Base-by-base conservation (phyloP, 2,797 vertebrate species). In the Natrix natrix region DNA sequence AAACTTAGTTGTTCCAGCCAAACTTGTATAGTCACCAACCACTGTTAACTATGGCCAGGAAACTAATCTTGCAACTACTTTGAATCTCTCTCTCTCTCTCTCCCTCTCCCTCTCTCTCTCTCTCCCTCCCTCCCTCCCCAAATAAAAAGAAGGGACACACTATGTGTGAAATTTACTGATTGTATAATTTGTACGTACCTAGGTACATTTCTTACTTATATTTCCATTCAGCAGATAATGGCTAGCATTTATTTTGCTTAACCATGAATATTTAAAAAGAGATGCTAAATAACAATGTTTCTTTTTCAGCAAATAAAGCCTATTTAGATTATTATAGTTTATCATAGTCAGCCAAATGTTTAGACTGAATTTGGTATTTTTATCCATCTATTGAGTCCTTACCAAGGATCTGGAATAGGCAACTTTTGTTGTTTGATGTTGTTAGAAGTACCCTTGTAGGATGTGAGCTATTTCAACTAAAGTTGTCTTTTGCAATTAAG, bases 201-300 rank as follows among this genome's bases (percentile, higher is more conserved):
- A 74, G 54, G 86, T 0, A 93, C 55, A 95, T 78, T 88, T 96
- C 93, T 95, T 87, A 93, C 92, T n/a, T 54, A 91, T 94, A 63
- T 90, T 93, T 94, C 69, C 90, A 54, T 95, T 95, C 63, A 93
- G 6, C 52, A 26, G 83, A 56, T 87, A 93, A 78, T 63, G 52
- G 28, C 93, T 94, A 63, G 12, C 93, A 93, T 94, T 95, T 95
- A 91, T 94, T 87, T 90, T 95, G 94, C 24, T 57, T 91, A 87
- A 93, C 69, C 60, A 94, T 93, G 66, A 94, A 78, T 93, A 92
- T 13, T 86, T n/a, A 78, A 90, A 43, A 95, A 83, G 93, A 91
- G 48, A 13, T 92, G 88, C 92, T 96, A 95, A 96, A 92, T 93
- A 94, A 61, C 37, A 88, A 55, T 66, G 92, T 92, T 94, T 95